Conservation (phyloP, 2,888 invertebrate species). For the Busseola fusca region DNA sequence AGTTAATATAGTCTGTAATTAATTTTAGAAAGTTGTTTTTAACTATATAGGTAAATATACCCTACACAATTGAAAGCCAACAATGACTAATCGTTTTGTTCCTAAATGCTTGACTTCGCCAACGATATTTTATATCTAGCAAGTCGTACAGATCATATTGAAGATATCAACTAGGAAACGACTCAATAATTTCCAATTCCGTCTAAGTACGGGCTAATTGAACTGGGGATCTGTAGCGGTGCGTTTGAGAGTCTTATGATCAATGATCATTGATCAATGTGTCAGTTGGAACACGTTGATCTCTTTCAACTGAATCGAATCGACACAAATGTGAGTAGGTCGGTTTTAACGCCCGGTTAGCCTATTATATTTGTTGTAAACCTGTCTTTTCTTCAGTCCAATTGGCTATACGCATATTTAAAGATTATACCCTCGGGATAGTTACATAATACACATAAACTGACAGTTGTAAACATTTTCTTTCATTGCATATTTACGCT, state of each 20-base stretch:
- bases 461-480: too few species aligned
- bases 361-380: not conserved
- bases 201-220: constrained; percentile 49
- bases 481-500: too few species aligned
- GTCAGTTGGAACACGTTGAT: constrained; percentile 27
- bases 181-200: constrained; percentile 30
- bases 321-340: constrained; percentile 13
- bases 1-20: constrained; percentile 21
- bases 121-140: constrained; percentile 15
- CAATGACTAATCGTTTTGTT: not conserved
- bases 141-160: constrained; percentile 35
- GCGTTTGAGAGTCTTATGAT: constrained; percentile 25
- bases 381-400: not conserved
- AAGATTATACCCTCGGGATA: too few species aligned
- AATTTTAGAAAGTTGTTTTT: constrained; percentile 26
- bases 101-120: not conserved
- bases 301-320: constrained; percentile 18
- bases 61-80: not conserved
- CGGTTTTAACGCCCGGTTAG: not conserved
- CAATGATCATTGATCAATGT: constrained; percentile 35
- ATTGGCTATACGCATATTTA: too few species aligned
- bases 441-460: too few species aligned
- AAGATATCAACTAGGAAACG: constrained; percentile 43
- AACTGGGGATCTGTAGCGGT: constrained; percentile 26
- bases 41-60: not conserved